Evolutionary conservation across 2,797 vertebrate species (phyloP).

Genomic region (Amazonetta brasiliensis): DNA sequence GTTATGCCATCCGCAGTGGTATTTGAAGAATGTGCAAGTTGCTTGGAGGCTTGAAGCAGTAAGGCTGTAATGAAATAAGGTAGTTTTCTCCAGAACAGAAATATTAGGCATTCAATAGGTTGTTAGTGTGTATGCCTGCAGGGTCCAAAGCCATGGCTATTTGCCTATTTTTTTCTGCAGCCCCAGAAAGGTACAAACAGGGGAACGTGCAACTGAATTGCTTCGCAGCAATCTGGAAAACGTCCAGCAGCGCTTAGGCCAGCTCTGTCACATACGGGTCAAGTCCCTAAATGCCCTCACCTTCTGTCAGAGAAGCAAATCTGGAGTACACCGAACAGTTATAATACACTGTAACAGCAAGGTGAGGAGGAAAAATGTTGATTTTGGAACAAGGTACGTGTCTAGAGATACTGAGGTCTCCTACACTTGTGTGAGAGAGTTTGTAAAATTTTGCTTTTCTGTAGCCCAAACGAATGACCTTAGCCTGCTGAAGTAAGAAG

Average conservation of each 20-base stretch:
- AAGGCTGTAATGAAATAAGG: background rate
- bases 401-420: background rate
- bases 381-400: background rate
- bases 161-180: background rate
- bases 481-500: fast-evolving
- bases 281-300: background rate
- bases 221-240: background rate
- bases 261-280: fast-evolving
- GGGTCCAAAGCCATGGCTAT: background rate
- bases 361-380: background rate
- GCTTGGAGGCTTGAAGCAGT: background rate
- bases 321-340: background rate
- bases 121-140: background rate
- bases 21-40: background rate
- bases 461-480: background rate
- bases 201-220: fast-evolving
- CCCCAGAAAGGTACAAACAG: background rate
- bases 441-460: background rate
- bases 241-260: background rate
- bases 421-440: fast-evolving
- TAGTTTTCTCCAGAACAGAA: background rate
- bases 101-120: fast-evolving
- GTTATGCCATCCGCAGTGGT: background rate
- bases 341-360: background rate
- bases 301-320: background rate